Base-by-base conservation (phyloP, 2,113 vertebrate genomes). In the Vidua macroura region DNA sequence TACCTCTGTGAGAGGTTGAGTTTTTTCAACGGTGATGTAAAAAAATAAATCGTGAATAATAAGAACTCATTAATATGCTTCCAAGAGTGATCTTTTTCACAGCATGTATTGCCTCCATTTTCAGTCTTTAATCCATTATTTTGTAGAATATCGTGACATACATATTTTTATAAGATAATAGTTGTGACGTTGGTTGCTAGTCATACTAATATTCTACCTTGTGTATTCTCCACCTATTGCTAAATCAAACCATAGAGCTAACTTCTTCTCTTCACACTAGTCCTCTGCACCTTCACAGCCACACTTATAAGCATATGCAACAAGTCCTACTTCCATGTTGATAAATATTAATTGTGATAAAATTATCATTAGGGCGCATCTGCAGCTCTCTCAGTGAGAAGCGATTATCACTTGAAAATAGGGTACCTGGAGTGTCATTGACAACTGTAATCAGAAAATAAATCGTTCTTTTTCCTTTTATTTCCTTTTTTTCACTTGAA, bases 381-480 rank as follows among this genome's bases (percentile, higher is more conserved):
- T 88, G 21, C 37, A 58, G 14, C 21, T 75, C 4, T 48, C n/a
- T 84, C 48, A 68, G 74, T 41, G 51, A 66, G 25, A 80, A 22
- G 13, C 79, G 69, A 84, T 23, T 7, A 17, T 62, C 81, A 89
- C 8, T 28, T 77, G 16, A 93, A 86, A 90, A 93, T 22, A 48
- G 27, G 23, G 63, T 75, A 76, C 31, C 21, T 67, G 16, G 31
- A 91, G 21, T 46, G 59, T 31, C 56, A 49, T 3, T 60, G 43
- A 66, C 33, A 94, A 53, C 16, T 89, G 17, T 73, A 91, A 94
- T 55, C n/a, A 83, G 75, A 77, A 96, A 92, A 95, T 43, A 68
- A 95, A 66, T 41, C 49, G 15, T 16, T 76, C 13, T 67, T 83
- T 41, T 88, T 62, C n/a, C 4, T 56, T 73, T 25, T 77, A 18